Evolutionary conservation across 2,888 invertebrate genomes (phyloP).

Genomic region (Penaeus monodon): DNA sequence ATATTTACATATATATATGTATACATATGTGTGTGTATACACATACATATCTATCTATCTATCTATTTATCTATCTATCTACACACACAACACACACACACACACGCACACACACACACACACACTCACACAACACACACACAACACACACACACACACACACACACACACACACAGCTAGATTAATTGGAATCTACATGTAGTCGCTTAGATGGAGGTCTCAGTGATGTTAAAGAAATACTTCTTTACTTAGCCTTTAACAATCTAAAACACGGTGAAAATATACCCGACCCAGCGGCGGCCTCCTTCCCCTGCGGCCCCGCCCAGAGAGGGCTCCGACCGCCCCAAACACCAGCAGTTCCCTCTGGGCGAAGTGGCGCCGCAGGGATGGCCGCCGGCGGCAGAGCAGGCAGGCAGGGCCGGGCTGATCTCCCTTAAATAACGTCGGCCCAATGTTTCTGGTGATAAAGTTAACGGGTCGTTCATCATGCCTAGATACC

Average conservation of each 20-base stretch:
- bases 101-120: neutral
- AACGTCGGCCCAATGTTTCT: too few species aligned
- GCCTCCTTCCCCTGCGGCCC: too few species aligned
- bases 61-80: neutral
- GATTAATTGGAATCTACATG: too few species aligned
- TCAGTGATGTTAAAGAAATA: neutral
- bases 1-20: slow-evolving; percentile 18
- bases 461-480: too few species aligned
- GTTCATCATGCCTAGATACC: too few species aligned
- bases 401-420: too few species aligned
- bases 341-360: too few species aligned
- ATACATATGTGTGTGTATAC: too few species aligned
- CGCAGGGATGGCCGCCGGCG: too few species aligned
- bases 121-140: neutral
- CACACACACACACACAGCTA: neutral
- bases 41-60: slow-evolving; percentile 3
- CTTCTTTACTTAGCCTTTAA: neutral
- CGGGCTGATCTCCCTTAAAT: too few species aligned
- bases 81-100: neutral
- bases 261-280: neutral
- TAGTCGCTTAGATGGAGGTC: neutral
- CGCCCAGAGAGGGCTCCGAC: too few species aligned
- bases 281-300: neutral
- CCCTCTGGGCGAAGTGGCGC: too few species aligned
- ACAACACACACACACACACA: neutral